Evolutionary conservation across 2,113 vertebrate genomes (phyloP), one percentile per base, ranked within the genome.

Genomic region (Ceratotherium simum): DNA sequence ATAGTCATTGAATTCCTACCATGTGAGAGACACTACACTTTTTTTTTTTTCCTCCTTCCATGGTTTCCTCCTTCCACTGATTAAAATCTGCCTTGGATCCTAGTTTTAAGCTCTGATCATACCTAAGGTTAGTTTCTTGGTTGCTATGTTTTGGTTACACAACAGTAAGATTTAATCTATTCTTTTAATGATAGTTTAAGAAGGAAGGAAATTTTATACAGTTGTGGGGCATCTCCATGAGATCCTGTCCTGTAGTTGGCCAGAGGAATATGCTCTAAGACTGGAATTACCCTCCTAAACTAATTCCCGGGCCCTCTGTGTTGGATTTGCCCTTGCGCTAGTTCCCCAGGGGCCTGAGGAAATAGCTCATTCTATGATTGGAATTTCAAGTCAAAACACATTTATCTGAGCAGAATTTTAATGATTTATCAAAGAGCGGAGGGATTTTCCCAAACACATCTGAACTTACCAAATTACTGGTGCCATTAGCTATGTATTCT

Each of bases 351-450:
- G 85, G 96, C 97, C 67, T 88, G 95, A 95, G 94, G 97, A 98
- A 97, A 97, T 90, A 97, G 94, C 84, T 97, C 90, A 91, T 96
- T 96, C 97, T 94, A 90, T 96, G 96, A 97, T 96, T 95, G 96
- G 98, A 98, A 98, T 98, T 92, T 97, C 97, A 98, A 98, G 98
- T 98, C 97, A 98, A 97, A 98, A 98, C 97, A 98, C 96, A 96
- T 98, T 98, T 97, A 97, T 97, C 97, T 97, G 97, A 97, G 92
- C 97, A 98, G 97, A 97, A 98, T 98, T 97, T 98, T 98, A 98
- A 98, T 98, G 97, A 98, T 95, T 98, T 98, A 95, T 98, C 97
- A 98, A 96, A 97, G 97, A 96, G 92, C 97, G 78, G 87, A 95
- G 97, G 98, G 97, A 95, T 97, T 98, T 98, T 97, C 96, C 98